Conservation (phyloP, 2,113 vertebrate species). For the Theristicus caerulescens region DNA sequence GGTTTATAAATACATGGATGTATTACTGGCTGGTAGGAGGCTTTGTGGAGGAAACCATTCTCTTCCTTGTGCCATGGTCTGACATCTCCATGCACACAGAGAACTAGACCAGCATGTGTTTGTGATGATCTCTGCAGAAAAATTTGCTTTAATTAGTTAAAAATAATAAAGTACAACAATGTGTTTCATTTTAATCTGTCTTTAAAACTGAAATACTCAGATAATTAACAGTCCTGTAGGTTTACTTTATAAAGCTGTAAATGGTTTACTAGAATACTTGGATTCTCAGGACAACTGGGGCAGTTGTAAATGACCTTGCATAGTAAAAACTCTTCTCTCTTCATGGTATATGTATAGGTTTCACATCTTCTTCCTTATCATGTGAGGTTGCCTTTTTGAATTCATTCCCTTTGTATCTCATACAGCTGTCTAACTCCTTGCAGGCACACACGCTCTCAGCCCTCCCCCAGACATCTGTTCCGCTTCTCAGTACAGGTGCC, state of each 20-base stretch:
- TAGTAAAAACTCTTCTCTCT: not conserved
- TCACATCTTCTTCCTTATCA: not conserved
- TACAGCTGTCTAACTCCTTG: constrained; percentile 23
- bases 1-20: not conserved
- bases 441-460: not conserved
- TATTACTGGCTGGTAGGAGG: not conserved
- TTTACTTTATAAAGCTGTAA: not conserved
- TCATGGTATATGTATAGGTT: not conserved
- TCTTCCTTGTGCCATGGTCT: not conserved
- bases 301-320: not conserved
- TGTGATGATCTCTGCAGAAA: not conserved
- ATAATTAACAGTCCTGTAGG: not conserved
- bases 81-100: not conserved
- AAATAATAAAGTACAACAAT: not conserved
- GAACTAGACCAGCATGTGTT: not conserved
- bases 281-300: not conserved
- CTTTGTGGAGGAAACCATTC: not conserved
- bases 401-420: constrained; percentile 14
- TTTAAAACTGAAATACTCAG: not conserved
- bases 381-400: not conserved
- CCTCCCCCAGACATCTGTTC: constrained; percentile 27
- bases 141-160: not conserved
- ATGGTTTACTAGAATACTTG: not conserved
- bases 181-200: not conserved
- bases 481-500: not conserved